Base-by-base conservation (phyloP, 1,140 invertebrate genomes). In the Bombyx mandarina region DNA sequence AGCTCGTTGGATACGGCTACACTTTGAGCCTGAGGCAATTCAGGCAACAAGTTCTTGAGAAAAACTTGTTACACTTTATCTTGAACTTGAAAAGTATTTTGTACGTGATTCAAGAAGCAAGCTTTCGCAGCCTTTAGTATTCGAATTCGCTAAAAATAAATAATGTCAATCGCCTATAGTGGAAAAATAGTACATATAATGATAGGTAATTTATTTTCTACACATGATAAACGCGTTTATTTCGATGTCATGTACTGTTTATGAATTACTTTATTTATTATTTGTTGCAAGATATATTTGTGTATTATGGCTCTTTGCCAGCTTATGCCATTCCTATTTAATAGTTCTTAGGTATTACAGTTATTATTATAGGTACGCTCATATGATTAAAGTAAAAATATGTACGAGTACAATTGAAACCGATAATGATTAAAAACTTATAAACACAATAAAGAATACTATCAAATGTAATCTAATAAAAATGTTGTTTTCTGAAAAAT, bases 11-110 rank as follows among this genome's bases (percentile, higher is more conserved):
- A 58, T 66, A 62, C 60, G 58, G 61, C 60, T 65, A 63, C 66
- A 67, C 65, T 64, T 35, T 64, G 58, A 61, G 67, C 65, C 64
- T 59, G 53, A 56, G 61, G 71, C 62, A 56, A 62, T 62, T 53
- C 63, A 68, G 64, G 52, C 57, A 62, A 62, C 62, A 69, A 68
- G 65, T 69, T 62, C 58, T 46, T 67, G 62, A 35, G 63, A 66
- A 67, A 71, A 76, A 75, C 58, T 63, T 56, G 67, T 59, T 61
- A 44, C 60, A 66, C 55, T 54, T 58, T 44, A 35, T 3, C 26
- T 35, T 35, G 26, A 35, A 35, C 26, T 35, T 35, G 26, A 35
- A 35, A 35, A 35, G 2, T 35, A 35, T 35, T 35, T 35, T 35
- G 26, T 35, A 35, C 26, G 26, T 35, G 26, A 35, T 35, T 35